Percentiles rank a stretch among this genome's conserved stretches.
Evolutionary conservation across 2,888 invertebrate species (phyloP).

Genomic region (Cyaniris semiargus): DNA sequence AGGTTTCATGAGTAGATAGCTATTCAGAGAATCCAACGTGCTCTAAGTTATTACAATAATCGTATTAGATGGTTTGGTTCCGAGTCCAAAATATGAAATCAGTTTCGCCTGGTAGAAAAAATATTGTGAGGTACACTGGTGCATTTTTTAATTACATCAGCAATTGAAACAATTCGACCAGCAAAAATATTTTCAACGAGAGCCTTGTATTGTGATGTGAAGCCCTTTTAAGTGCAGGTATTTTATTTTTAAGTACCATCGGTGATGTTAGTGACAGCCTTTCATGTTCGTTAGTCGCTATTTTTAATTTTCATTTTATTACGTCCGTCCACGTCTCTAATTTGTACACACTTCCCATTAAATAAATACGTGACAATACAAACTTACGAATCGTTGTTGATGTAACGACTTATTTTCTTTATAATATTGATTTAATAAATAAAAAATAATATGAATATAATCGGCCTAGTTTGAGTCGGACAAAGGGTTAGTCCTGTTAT

Average conservation of each 20-base stretch:
- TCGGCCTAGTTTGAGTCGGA: too few relatives aligned
- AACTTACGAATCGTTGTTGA: not conserved
- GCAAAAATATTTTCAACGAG: not conserved
- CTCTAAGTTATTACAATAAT: not conserved
- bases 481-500: too few relatives aligned
- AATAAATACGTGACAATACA: conserved; percentile 15
- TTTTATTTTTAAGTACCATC: conserved; percentile 22
- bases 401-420: not conserved
- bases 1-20: not conserved
- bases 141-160: not conserved
- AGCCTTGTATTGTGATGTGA: not conserved
- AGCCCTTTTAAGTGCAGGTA: not conserved
- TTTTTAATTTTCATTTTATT: conserved; percentile 22
- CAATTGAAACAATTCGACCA: not conserved
- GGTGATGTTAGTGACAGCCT: conserved; percentile 10
- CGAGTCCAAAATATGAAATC: not conserved
- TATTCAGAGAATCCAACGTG: not conserved
- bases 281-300: conserved; percentile 6
- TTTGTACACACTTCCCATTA: conserved; percentile 17
- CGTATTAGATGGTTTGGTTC: not conserved
- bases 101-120: too few relatives aligned
- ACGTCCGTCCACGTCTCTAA: conserved; percentile 11
- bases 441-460: not conserved
- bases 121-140: not conserved
- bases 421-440: not conserved